Conservation (phyloP, 1,140 invertebrate genomes). For the Protaetia brevitarsis region DNA sequence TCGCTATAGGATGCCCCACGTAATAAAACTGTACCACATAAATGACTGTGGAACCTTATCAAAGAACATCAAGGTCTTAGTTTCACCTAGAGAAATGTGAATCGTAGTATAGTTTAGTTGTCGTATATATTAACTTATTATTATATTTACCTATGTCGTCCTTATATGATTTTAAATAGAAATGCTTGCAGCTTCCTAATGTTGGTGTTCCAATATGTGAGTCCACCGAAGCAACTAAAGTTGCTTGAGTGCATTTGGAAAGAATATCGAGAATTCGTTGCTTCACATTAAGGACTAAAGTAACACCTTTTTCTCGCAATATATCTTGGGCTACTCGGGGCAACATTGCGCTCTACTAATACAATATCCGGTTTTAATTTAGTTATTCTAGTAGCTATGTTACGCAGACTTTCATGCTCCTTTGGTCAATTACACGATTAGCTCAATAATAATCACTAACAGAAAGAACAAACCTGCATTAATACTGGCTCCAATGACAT, state of each 20-base stretch:
- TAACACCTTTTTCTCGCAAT: conserved; percentile 75
- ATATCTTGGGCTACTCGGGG: conserved; percentile 83
- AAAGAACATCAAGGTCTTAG: conserved; percentile 90
- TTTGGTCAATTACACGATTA: conserved; percentile 43
- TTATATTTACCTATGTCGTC: conserved; percentile 53
- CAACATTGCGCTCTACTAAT: conserved; percentile 86
- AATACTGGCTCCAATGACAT: conserved; percentile 88
- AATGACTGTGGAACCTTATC: conserved; percentile 82
- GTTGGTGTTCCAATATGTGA: conserved; percentile 77
- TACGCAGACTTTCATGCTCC: conserved; percentile 86
- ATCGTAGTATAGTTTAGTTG: not conserved
- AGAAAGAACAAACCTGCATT: conserved; percentile 63
- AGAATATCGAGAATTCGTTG: conserved; percentile 78
- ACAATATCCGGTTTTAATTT: conserved; percentile 83
- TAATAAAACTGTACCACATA: conserved; percentile 87
- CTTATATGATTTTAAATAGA: conserved; percentile 68
- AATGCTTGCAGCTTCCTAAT: conserved; percentile 83
- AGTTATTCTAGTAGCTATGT: conserved; percentile 84
- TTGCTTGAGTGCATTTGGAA: conserved; percentile 78
- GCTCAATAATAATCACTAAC: not conserved
- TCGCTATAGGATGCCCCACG: conserved; percentile 75
- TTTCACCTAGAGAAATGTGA: conserved; percentile 51
- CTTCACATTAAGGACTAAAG: conserved; percentile 87
- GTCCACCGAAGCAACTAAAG: conserved; percentile 88
- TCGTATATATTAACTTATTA: not conserved